Percentiles rank a stretch among this genome's conserved stretches.
These are phyloP conservation scores for Heliconius erato DNA, from an alignment of 2,888 invertebrate genomes.

Conservation along the genomic window DNA sequence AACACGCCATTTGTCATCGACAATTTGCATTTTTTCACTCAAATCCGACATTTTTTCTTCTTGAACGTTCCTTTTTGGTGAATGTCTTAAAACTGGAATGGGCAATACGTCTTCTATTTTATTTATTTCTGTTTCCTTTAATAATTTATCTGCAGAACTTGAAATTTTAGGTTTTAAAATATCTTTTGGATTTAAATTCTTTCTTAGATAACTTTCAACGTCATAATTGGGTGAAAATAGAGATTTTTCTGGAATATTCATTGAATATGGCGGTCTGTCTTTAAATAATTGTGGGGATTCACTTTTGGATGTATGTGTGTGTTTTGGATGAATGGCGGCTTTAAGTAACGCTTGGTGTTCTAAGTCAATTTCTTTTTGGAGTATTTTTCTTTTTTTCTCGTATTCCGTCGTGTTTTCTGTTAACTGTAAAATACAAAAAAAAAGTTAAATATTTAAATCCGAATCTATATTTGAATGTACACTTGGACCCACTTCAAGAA, in stretches of 20 bases:
- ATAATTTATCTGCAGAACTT: conserved; percentile 39
- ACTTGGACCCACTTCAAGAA: background rate
- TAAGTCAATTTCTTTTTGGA: conserved; percentile 80
- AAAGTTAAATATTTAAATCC: background rate
- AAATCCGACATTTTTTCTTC: conserved; percentile 56
- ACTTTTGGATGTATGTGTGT: conserved; percentile 58
- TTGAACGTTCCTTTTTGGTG: conserved; percentile 59
- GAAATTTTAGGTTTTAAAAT: conserved; percentile 52
- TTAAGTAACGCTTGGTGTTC: conserved; percentile 66
- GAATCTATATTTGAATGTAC: background rate
- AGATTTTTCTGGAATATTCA: conserved; percentile 80
- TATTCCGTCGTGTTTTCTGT: conserved; percentile 81
- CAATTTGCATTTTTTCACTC: conserved; percentile 75
- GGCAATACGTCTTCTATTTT: conserved; percentile 76
- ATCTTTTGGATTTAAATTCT: conserved; percentile 72
- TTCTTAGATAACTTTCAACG: conserved; percentile 75
- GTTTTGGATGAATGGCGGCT: conserved; percentile 49
- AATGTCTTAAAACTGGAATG: conserved; percentile 87
- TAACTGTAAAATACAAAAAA: conserved; percentile 66
- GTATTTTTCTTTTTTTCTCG: conserved; percentile 75
- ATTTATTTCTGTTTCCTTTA: conserved; percentile 32
- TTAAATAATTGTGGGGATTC: conserved; percentile 68
- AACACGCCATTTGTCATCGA: conserved; percentile 84
- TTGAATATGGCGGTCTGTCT: conserved; percentile 70
- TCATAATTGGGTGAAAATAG: conserved; percentile 77